Base-by-base conservation (phyloP, 2,113 vertebrate genomes). In the Tenrec ecaudatus region DNA sequence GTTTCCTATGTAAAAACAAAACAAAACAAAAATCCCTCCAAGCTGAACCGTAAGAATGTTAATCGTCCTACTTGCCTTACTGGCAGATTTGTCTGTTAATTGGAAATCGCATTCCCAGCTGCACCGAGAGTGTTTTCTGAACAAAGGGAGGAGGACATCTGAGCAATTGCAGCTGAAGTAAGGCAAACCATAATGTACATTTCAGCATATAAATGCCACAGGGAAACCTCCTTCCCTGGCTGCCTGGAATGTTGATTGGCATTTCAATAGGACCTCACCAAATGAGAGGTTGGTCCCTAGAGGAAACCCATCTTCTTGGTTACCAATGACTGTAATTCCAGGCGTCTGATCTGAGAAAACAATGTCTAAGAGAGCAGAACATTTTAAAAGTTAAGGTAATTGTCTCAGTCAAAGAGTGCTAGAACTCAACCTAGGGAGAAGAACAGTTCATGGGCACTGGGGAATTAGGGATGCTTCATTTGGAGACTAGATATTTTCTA, bases 121-220 rank as follows among this genome's bases (percentile, higher is more conserved):
- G 96, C 83, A 96, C 77, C 57, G 89, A 96, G 96, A 96, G 88
- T 79, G 17, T 93, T 96, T 97, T 97, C 81, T 89, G 87, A 96
- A 95, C 93, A 93, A 57, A 95, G 83, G 92, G 95, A 97, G 94
- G 96, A 98, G 94, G 93, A 87, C 20, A 96, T 93, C 93, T 97
- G 95, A 87, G 93, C 96, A 92, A 96, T 11, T 94, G 86, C 60
- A 91, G 84, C 78, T 86, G 96, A 83, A 94, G 96, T 81, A 62
- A 97, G 94, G 95, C 86, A 97, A 98, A 96, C 92, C 92, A 88
- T 97, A 97, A 97, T 98, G 96, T 98, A 96, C 95, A 95, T 96
- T 96, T 98, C 96, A 96, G 89, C 97, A 96, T 95, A 88, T 85
- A 75, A 97, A 97, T 95, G 95, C 96, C 64, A 29, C 0, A 14